These are phyloP conservation scores for Microplitis demolitor DNA, from an alignment of 1,140 invertebrate species.

Conservation along the genomic window DNA sequence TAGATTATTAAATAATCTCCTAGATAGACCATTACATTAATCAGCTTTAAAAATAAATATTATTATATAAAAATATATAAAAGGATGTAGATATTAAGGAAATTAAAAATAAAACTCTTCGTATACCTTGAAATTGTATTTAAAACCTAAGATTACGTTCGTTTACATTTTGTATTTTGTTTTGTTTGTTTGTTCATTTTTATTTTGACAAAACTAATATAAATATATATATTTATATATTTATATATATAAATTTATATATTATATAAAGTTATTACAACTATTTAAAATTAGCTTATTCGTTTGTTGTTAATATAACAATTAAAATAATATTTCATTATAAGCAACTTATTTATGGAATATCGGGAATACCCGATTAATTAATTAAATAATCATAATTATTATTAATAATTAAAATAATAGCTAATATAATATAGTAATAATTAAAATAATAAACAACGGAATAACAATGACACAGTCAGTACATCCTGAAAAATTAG, in stretches of 20 bases:
- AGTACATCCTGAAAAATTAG: constrained; percentile 19
- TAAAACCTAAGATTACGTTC: constrained; percentile 27
- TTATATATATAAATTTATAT: no score
- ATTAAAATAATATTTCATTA: constrained; percentile 15
- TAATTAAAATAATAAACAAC: constrained; percentile 11
- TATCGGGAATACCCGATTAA: background rate
- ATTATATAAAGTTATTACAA: constrained; percentile 8
- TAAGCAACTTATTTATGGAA: background rate
- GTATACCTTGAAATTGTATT: constrained; percentile 22
- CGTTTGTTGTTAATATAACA: constrained; percentile 21
- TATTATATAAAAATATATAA: no score
- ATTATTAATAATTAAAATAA: constrained; percentile 7
- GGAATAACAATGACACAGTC: constrained; percentile 27
- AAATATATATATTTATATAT: constrained; percentile 9
- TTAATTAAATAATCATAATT: background rate
- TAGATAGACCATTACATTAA: no score
- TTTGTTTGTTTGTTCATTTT: constrained; percentile 6
- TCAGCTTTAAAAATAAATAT: no score
- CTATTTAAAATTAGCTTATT: constrained; percentile 12
- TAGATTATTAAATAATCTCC: no score
- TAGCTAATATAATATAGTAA: background rate
- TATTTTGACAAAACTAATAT: constrained; percentile 14
- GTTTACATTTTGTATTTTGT: constrained; percentile 23
- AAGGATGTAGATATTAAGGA: background rate
- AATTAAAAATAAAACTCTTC: background rate